These are phyloP conservation scores for Cygnus atratus DNA, from an alignment of 2,113 vertebrate genomes.

Conservation along the genomic window DNA sequence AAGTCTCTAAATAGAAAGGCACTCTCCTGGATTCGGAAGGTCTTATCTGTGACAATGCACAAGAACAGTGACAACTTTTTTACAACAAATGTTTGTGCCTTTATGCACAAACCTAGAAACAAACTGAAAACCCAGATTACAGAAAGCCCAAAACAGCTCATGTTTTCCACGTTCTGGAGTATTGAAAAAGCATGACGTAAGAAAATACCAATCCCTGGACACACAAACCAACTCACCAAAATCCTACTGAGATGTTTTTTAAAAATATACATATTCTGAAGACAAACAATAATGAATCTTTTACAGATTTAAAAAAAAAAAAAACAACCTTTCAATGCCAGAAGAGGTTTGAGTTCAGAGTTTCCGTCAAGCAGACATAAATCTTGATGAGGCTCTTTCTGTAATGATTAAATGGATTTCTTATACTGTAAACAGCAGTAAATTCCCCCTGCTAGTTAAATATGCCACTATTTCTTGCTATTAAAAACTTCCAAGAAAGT, in stretches of 20 bases:
- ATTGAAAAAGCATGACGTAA: neutral
- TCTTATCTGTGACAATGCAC: neutral
- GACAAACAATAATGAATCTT: neutral
- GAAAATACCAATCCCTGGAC: neutral
- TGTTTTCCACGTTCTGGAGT: neutral
- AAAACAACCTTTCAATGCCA: neutral
- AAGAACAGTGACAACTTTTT: neutral
- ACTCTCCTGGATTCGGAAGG: neutral
- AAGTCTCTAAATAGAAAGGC: conserved; percentile 42
- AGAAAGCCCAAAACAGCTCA: neutral
- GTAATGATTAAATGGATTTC: neutral
- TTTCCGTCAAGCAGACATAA: neutral
- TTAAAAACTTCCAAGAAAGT: neutral
- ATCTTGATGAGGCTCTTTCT: neutral
- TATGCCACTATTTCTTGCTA: neutral
- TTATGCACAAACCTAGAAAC: neutral
- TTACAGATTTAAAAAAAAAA: neutral
- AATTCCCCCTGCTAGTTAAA: neutral
- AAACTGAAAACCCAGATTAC: neutral
- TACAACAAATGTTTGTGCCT: neutral
- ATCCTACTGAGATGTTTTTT: neutral
- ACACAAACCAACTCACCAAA: neutral
- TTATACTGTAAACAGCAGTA: neutral
- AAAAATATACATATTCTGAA: neutral
- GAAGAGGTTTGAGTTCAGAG: neutral